Evolutionary conservation across 2,888 invertebrate species (phyloP).

Genomic region (Tetropium fuscum): DNA sequence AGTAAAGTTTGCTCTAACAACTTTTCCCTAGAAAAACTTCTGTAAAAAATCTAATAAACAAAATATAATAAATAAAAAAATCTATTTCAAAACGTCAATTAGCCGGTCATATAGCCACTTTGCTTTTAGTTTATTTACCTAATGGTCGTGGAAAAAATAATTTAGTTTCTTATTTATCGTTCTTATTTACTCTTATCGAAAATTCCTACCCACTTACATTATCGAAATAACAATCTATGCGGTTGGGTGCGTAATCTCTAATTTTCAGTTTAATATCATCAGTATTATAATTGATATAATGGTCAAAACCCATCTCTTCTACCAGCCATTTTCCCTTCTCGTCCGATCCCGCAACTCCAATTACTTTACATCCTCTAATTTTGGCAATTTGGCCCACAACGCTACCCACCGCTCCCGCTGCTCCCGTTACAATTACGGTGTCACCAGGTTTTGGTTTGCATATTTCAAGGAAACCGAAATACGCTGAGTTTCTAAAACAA

Average conservation of each 20-base stretch:
- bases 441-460: slow-evolving; percentile 80
- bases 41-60: no score
- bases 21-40: no score
- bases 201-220: slow-evolving; percentile 77
- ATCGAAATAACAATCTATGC: slow-evolving; percentile 82
- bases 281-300: slow-evolving; percentile 80
- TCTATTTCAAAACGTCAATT: no score
- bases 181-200: no score
- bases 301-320: slow-evolving; percentile 75
- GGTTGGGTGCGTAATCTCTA: slow-evolving; percentile 74
- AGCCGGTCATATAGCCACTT: no score
- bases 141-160: no score
- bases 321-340: slow-evolving; percentile 77
- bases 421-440: slow-evolving; percentile 78
- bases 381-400: slow-evolving; percentile 85
- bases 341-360: slow-evolving; percentile 79
- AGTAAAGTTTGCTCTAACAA: no score
- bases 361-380: slow-evolving; percentile 76
- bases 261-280: slow-evolving; percentile 69
- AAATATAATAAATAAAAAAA: no score
- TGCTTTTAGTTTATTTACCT: no score
- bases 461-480: slow-evolving; percentile 79
- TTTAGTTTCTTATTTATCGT: no score
- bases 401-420: slow-evolving; percentile 84
- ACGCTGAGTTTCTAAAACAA: slow-evolving; percentile 75